Percentiles rank a stretch among this genome's conserved stretches.
These are phyloP conservation scores for Tragelaphus eurycerus DNA, from an alignment of 2,797 vertebrate genomes.

Conservation along the genomic window DNA sequence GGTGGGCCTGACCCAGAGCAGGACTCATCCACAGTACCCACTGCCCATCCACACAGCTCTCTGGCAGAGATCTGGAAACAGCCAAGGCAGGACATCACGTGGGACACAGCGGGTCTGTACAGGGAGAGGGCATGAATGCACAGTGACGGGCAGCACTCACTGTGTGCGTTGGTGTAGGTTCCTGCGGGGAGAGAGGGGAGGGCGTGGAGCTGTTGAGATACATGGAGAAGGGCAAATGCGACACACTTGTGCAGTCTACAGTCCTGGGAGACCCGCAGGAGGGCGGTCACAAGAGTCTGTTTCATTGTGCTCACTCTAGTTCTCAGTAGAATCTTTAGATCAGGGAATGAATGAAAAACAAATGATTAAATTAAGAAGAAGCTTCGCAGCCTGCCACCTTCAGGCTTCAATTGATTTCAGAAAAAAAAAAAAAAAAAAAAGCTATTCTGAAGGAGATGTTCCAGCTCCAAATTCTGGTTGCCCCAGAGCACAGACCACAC, in stretches of 20 bases:
- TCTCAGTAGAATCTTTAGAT: background rate
- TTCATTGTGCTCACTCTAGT: background rate
- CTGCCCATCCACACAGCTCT: background rate
- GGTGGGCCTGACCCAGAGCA: background rate
- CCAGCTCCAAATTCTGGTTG: background rate
- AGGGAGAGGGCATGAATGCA: background rate
- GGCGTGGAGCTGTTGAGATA: background rate
- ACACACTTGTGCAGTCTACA: background rate
- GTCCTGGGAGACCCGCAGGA: background rate
- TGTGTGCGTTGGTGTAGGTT: accelerated
- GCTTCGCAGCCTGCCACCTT: background rate
- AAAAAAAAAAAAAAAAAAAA: background rate
- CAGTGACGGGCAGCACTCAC: background rate
- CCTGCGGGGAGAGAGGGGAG: background rate
- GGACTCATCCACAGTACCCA: background rate
- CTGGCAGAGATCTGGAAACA: background rate
- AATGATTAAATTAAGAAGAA: background rate
- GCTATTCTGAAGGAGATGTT: background rate
- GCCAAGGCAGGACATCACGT: background rate
- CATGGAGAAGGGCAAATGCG: too few species aligned
- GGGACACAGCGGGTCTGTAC: too few species aligned
- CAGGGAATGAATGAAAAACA: background rate
- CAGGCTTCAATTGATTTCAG: background rate
- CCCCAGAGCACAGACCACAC: background rate
- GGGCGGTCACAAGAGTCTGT: background rate